Percentiles rank a stretch among this genome's conserved stretches.
Conservation (phyloP, 1,140 invertebrate species). For the Drosophila fuyamai region DNA sequence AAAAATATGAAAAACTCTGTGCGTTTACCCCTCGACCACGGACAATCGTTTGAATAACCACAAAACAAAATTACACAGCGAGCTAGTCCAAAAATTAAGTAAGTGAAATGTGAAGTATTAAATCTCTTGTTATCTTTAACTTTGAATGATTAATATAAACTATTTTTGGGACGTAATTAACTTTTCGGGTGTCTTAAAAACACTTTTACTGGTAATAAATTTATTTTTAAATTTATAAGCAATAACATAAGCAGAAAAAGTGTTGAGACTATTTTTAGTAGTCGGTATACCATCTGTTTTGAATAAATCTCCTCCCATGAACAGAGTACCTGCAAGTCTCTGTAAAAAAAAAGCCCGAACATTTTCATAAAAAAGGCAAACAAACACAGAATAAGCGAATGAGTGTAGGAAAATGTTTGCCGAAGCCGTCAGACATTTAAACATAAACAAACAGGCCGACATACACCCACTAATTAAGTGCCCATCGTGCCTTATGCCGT, state of each 20-base stretch:
- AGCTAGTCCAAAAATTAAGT: not conserved
- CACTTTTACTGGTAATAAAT: too few species aligned
- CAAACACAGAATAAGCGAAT: slow-evolving; percentile 1
- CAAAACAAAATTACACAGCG: slow-evolving; percentile 22
- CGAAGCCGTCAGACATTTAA: slow-evolving; percentile 67
- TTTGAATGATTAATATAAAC: not conserved
- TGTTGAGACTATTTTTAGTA: too few species aligned
- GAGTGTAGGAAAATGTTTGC: slow-evolving; percentile 32
- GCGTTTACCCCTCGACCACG: not conserved
- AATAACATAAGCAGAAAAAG: too few species aligned
- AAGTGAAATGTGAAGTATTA: not conserved
- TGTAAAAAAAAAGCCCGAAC: not conserved
- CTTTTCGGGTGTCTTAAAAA: too few species aligned
- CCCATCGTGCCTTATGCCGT: slow-evolving; percentile 29
- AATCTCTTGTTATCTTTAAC: not conserved
- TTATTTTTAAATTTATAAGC: too few species aligned
- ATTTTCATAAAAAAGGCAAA: slow-evolving; percentile 1
- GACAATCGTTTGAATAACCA: slow-evolving; percentile 5
- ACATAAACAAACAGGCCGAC: slow-evolving; percentile 58
- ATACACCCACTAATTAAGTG: slow-evolving; percentile 63
- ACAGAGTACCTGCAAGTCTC: not conserved
- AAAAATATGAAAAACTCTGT: slow-evolving; percentile 39
- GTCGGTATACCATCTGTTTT: not conserved
- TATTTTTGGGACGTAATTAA: not conserved
- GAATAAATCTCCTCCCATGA: not conserved